Evolutionary conservation across 2,113 vertebrate genomes (phyloP), one percentile per base, ranked within the genome.

Genomic region (Nothocercus julius): DNA sequence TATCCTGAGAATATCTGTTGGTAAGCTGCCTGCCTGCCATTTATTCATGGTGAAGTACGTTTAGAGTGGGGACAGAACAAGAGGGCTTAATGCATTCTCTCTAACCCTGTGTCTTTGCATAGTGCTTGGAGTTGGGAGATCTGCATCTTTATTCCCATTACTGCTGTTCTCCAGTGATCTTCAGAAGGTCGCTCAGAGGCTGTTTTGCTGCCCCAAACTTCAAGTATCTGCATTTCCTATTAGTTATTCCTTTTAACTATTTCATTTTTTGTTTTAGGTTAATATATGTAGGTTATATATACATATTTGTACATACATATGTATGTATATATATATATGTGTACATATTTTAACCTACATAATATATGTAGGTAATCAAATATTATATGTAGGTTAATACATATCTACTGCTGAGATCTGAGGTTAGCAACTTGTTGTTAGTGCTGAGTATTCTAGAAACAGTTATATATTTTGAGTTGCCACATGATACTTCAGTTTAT

Each of bases 1-100:
- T 98, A 98, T 89, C 99, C 99, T 7, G 98, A 98, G 94, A 99
- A 99, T 90, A 98, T 99, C 68, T 99, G 97, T 78, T 99, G 99
- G 99, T 99, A 97, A 98, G 98, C 17, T 30, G 66, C 66, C 59
- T 74, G 34, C 4, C 11, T n/a, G 59, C 5, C 13, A 19, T 73
- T 45, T 86, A 9, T 82, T 85, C 21, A 34, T 68, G n/a, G 27
- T n/a, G 21, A 22, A 28, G 15, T 40, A 51, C 42, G 11, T 85
- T 85, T 87, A 38, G 58, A 93, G 66, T 7, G 5, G 34, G 30
- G 44, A 30, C 16, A 51, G 30, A 6, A 66, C 28, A 69, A 78
- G 11, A 47, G 20, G 5, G 3, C 24, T 13, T 17, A 76, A 14
- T 12, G 5, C 5, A 1, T 74, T 85, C 28, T 34, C 12, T 83